Base-by-base conservation (phyloP, 2,113 vertebrate species). In the Blennius ocellaris region DNA sequence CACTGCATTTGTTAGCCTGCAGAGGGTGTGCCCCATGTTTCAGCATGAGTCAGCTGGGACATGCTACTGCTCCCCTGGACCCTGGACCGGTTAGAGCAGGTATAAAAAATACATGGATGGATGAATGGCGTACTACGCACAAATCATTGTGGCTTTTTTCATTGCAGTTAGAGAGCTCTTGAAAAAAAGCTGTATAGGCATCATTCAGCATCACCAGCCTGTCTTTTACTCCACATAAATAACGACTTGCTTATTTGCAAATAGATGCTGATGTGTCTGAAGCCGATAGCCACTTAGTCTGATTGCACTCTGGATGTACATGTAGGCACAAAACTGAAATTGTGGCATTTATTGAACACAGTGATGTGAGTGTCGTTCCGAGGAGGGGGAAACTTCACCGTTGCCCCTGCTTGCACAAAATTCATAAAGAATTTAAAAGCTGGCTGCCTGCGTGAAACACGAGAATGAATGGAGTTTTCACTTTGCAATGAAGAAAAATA, bases 351-450 rank as follows among this genome's bases (percentile, higher is more conserved):
- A 76, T 69, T 9, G 44, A 72, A 5, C 3, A 60, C 2, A 0
- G 8, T 15, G 14, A 61, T 30, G 6, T 37, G 64, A 59, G 57
- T 37, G 43, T 50, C 11, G 14, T 4, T 39, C 52, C 10, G 39
- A 43, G 53, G 7, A 44, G 63, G 7, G 7, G 73, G 56, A 3
- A 37, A 62, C 48, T 71, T 81, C 49, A 76, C 40, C 54, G 73
- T 48, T 7, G 36, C 12, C 39, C 37, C 62, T 58, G 50, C 58
- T 8, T 44, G 53, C 11, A 57, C 43, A 65, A 56, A 74, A 56
- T 77, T 56, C 36, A 84, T 86, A 7, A 90, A 90, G 58, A 69
- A 82, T 85, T 86, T 58, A 84, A 17, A 57, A 53, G 58, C 71
- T 55, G 21, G 50, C 2, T 6, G n/a, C 39, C 57, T 48, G 61